Percentiles rank a stretch among this genome's conserved stretches.
These are phyloP conservation scores for Typhlichthys eigenmanni DNA, from an alignment of 2,797 vertebrate genomes.

Conservation along the genomic window DNA sequence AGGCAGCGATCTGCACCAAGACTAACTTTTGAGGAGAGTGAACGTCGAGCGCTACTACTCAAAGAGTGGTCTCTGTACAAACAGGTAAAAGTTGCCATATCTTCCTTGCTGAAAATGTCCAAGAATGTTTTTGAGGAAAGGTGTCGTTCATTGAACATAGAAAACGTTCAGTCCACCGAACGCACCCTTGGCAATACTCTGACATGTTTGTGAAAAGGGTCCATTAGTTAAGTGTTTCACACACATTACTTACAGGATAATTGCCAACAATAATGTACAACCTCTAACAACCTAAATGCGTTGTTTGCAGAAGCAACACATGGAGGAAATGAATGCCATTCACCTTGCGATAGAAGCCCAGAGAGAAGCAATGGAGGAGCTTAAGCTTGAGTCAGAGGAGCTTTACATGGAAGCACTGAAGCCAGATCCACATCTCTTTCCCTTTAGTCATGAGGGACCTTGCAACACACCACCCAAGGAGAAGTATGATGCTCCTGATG, in stretches of 20 bases:
- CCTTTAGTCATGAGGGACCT: conserved; percentile 85
- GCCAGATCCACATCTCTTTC: conserved; percentile 82
- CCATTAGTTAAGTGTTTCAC: too few relatives aligned
- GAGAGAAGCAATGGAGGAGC: conserved; percentile 84
- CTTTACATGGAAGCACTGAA: conserved; percentile 83
- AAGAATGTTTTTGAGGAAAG: too few relatives aligned
- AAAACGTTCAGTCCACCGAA: too few relatives aligned
- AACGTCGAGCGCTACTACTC: conserved; percentile 84
- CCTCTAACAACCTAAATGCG: conserved; percentile 1
- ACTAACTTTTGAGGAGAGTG: conserved; percentile 81
- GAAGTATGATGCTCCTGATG: conserved; percentile 86
- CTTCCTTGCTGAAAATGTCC: conserved; percentile 14
- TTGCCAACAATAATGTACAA: neutral
- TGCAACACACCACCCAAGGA: conserved; percentile 79
- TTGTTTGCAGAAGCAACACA: conserved; percentile 73
- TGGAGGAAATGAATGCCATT: conserved; percentile 77
- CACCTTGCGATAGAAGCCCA: conserved; percentile 81
- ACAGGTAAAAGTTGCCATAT: conserved; percentile 53
- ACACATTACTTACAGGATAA: neutral
- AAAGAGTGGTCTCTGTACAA: conserved; percentile 89
- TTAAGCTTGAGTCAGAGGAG: conserved; percentile 84
- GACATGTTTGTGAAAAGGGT: too few relatives aligned
- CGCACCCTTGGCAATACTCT: too few relatives aligned
- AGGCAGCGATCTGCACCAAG: conserved; percentile 76
- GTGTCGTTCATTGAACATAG: too few relatives aligned